These are phyloP conservation scores for Abramis brama DNA, from an alignment of 2,113 vertebrate species.

Conservation along the genomic window DNA sequence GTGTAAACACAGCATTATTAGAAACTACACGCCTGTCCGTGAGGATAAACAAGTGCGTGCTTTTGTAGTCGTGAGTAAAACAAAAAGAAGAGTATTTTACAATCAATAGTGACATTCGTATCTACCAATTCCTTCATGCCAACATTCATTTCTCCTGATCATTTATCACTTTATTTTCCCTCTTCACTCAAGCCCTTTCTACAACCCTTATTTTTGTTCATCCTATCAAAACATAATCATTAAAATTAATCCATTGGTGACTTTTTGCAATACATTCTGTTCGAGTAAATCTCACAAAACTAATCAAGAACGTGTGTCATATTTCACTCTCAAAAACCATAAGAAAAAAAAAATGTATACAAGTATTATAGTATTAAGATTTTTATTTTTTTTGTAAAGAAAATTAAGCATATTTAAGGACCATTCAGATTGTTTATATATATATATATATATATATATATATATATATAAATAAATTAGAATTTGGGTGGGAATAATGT, in stretches of 20 bases:
- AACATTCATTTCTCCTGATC: not conserved
- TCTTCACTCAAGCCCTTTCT: not conserved
- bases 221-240: not conserved
- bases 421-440: not conserved
- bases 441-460: no score
- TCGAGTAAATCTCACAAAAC: not conserved
- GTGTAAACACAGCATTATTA: constrained; percentile 21
- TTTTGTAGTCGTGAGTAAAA: not conserved
- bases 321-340: not conserved
- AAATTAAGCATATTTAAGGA: not conserved
- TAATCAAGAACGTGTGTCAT: not conserved
- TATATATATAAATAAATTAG: no score
- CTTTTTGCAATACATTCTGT: not conserved
- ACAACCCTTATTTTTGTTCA: not conserved
- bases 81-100: not conserved
- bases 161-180: not conserved
- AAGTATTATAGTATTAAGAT: not conserved
- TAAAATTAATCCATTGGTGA: not conserved
- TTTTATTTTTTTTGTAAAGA: not conserved
- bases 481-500: not conserved
- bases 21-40: not conserved
- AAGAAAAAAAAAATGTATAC: not conserved
- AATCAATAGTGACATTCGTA: not conserved
- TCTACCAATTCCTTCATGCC: not conserved
- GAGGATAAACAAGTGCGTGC: not conserved